A percentile compares a stretch with the other conserved stretches of the same genome.
Conservation (phyloP, 2,888 invertebrate genomes). For the Amblyteles armatorius region DNA sequence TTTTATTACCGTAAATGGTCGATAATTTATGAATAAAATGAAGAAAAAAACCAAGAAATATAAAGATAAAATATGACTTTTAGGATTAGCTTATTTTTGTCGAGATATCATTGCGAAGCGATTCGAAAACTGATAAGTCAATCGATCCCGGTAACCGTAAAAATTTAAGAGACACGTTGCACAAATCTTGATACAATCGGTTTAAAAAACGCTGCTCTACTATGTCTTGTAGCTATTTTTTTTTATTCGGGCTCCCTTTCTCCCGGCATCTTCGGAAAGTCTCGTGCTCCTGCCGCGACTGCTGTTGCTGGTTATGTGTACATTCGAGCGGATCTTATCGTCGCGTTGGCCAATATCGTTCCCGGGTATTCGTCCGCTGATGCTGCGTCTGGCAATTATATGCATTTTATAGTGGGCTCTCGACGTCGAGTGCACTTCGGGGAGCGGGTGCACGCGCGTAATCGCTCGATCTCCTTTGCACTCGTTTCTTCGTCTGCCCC, state of each 20-base stretch:
- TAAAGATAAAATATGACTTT: neutral
- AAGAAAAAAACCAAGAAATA: neutral
- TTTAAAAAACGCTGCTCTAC: slow-evolving; percentile 46
- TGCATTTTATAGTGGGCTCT: slow-evolving; percentile 58
- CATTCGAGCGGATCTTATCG: slow-evolving; percentile 64
- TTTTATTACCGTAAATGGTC: too few species aligned
- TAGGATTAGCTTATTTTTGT: slow-evolving; percentile 4
- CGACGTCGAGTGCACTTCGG: slow-evolving; percentile 68
- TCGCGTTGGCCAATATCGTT: slow-evolving; percentile 63
- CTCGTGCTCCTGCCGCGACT: slow-evolving; percentile 18
- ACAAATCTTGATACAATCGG: slow-evolving; percentile 69
- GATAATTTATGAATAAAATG: too few species aligned
- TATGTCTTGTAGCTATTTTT: slow-evolving; percentile 23
- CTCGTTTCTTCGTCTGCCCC: slow-evolving; percentile 60
- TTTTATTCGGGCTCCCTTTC: slow-evolving; percentile 21
- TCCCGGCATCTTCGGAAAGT: slow-evolving; percentile 24
- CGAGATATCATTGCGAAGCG: slow-evolving; percentile 1
- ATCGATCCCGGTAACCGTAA: slow-evolving; percentile 16
- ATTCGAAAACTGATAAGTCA: neutral
- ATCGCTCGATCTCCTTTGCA: slow-evolving; percentile 74
- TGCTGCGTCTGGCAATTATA: slow-evolving; percentile 62
- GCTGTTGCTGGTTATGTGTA: slow-evolving; percentile 41
- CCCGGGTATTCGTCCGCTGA: slow-evolving; percentile 49
- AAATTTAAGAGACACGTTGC: slow-evolving; percentile 36
- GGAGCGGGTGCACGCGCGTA: slow-evolving; percentile 63